These are phyloP conservation scores for Drosophila subpulchrella DNA, from an alignment of 1,140 invertebrate species.

Conservation along the genomic window DNA sequence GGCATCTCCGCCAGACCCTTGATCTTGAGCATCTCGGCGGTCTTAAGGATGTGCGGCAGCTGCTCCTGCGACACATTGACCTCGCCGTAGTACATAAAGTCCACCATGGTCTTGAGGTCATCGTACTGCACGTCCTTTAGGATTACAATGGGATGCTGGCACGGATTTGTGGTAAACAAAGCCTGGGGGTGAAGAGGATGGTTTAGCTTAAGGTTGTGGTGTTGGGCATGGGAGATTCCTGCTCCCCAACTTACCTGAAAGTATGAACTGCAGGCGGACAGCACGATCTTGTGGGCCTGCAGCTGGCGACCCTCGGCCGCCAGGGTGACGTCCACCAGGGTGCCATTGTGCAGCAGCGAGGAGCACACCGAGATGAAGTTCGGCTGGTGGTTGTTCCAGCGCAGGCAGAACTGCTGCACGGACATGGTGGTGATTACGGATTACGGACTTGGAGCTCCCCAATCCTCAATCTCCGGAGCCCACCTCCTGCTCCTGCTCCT, in stretches of 20 bases:
- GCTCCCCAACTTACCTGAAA: constrained; percentile 88
- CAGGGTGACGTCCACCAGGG: constrained; percentile 94
- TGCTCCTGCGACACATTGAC: constrained; percentile 95
- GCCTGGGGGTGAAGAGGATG: constrained; percentile 86
- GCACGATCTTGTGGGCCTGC: constrained; percentile 93
- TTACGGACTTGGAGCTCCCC: constrained; percentile 26
- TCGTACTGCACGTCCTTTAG: constrained; percentile 94
- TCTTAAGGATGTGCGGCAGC: constrained; percentile 93
- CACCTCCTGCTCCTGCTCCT: constrained; percentile 20
- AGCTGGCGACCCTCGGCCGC: constrained; percentile 93
- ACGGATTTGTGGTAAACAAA: constrained; percentile 93
- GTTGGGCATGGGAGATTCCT: neutral
- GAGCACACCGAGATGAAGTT: constrained; percentile 95
- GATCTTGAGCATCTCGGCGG: constrained; percentile 94
- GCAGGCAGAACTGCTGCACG: constrained; percentile 93
- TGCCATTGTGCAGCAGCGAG: constrained; percentile 90
- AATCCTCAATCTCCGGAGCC: constrained; percentile 37
- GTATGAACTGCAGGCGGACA: constrained; percentile 94
- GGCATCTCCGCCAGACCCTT: constrained; percentile 94
- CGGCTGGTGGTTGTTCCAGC: constrained; percentile 95
- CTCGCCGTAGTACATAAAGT: constrained; percentile 97
- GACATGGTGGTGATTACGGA: constrained; percentile 86
- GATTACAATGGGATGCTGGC: constrained; percentile 95
- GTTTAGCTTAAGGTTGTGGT: neutral
- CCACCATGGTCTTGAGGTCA: constrained; percentile 94